These are phyloP conservation scores for Hydraecia micacea DNA, from an alignment of 2,888 invertebrate genomes.

Conservation along the genomic window DNA sequence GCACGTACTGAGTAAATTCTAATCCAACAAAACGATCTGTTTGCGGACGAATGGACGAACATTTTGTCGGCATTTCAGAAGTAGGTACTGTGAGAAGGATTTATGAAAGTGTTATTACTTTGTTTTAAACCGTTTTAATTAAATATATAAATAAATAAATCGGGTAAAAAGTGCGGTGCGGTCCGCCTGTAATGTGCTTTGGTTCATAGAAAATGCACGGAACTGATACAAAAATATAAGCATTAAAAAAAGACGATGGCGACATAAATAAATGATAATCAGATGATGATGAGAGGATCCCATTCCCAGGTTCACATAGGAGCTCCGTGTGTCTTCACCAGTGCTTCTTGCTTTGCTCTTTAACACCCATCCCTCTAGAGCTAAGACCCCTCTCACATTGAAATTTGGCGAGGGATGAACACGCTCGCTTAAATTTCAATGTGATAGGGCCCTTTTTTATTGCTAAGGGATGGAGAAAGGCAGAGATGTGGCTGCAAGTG, in stretches of 20 bases:
- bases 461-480: conserved; percentile 23
- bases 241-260: background rate
- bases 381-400: conserved; percentile 52
- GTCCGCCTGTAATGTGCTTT: background rate
- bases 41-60: too few species aligned
- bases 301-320: background rate
- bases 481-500: conserved; percentile 4
- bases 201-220: background rate
- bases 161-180: background rate
- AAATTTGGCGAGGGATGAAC: conserved; percentile 36
- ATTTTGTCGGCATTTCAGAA: too few species aligned
- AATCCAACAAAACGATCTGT: too few species aligned
- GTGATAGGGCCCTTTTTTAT: conserved; percentile 41
- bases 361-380: conserved; percentile 11
- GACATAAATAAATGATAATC: background rate
- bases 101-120: too few species aligned
- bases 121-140: too few species aligned
- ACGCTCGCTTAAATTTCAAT: conserved; percentile 41
- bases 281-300: conserved; percentile 8
- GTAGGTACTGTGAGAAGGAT: too few species aligned
- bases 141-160: background rate
- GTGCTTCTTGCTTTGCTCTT: conserved; percentile 11
- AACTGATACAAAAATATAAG: background rate
- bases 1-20: too few species aligned
- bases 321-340: conserved; percentile 10